Percentiles rank a stretch among this genome's conserved stretches.
Evolutionary conservation across 2,888 invertebrate genomes (phyloP).

Genomic region (Cephus pygmeus): DNA sequence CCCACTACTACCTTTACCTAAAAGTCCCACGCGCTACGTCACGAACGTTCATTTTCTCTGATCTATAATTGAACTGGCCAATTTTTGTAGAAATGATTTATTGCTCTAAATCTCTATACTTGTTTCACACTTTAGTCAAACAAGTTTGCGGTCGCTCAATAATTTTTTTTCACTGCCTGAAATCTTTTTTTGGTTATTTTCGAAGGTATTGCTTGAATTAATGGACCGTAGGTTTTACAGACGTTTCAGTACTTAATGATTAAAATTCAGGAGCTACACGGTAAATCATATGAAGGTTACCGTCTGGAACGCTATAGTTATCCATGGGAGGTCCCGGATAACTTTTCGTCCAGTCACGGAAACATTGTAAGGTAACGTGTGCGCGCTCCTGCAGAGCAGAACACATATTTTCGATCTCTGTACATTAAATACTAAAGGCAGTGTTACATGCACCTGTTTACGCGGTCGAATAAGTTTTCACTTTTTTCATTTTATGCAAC

Average conservation of each 20-base stretch:
- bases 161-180: neutral
- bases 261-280: neutral
- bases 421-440: neutral
- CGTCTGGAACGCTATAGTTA: neutral
- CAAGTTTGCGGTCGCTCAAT: neutral
- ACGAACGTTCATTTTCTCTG: neutral
- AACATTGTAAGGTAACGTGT: neutral
- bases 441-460: neutral
- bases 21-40: neutral
- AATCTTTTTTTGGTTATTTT: neutral
- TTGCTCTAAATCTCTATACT: neutral
- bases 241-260: neutral
- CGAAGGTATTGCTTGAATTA: neutral
- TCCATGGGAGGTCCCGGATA: slow-evolving; percentile 3
- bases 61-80: neutral
- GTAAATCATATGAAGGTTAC: neutral
- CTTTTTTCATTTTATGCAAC: neutral
- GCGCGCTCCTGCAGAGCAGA: neutral
- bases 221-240: neutral
- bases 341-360: slow-evolving; percentile 5
- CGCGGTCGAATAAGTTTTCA: neutral
- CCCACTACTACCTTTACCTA: neutral
- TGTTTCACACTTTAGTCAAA: neutral
- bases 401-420: neutral
- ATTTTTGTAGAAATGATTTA: neutral